Base-by-base conservation (phyloP, 1,140 invertebrate genomes). In the Atopsyche davidsoni region DNA sequence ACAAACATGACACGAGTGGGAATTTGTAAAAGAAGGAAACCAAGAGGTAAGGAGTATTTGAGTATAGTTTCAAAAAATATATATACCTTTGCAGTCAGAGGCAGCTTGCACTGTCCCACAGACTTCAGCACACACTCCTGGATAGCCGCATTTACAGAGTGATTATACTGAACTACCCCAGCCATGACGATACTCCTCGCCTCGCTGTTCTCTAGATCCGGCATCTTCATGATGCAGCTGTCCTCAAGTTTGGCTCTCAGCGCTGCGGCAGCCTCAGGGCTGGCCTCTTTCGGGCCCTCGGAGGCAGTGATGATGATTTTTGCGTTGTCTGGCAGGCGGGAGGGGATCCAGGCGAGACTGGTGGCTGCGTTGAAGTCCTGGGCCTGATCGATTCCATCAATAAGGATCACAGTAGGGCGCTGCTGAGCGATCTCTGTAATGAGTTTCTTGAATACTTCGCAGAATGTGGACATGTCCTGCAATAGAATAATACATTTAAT, bases 301-400 rank as follows among this genome's bases (percentile, higher is more conserved):
- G 79, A 77, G 41, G 83, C 77, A 1, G 85, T 86, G 36, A 89
- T 60, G 19, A 89, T 78, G 49, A 89, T 67, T 66, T 85, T 86
- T 19, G 85, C 78, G 60, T 82, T 80, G 38, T 77, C 70, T 2
- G 84, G 83, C 39, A 89, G 67, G 32, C 76, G 71, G 13, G 71
- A 65, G 2, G 85, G 85, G 45, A 89, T 63, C 87, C 86, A 89
- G 19, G 80, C 72, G 16, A 80, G 72, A 3, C 64, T 65, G 13
- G 64, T 65, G 58, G 70, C 64, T 11, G 70, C 68, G 46, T 62
- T 66, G 45, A 69, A 70, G 11, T 62, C 58, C 51, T 69, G 65
- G 46, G 83, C 70, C 64, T 83, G 79, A 61, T 89, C 86, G 4
- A 88, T 65, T 0, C 83, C 85, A 61, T 87, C 86, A 46, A 88